Conservation (phyloP, 2,113 vertebrate species). For the Origma solitaria region DNA sequence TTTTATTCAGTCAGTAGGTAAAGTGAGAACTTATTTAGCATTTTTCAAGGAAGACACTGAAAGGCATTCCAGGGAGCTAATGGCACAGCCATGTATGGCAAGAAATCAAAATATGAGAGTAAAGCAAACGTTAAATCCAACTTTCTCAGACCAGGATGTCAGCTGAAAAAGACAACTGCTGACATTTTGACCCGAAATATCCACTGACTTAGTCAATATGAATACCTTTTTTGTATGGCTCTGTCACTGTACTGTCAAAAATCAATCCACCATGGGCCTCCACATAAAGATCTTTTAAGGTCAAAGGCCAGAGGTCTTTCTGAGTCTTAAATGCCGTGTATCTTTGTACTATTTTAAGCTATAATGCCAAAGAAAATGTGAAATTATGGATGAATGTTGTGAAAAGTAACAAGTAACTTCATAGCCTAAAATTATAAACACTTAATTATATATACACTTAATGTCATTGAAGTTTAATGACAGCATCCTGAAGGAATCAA, state of each 20-base stretch:
- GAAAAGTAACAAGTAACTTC: not conserved
- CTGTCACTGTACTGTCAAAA: constrained; percentile 65
- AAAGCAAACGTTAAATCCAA: constrained; percentile 14
- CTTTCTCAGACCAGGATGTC: constrained; percentile 47
- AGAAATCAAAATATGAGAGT: constrained; percentile 28
- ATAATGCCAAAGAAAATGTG: constrained; percentile 18
- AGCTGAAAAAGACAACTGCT: constrained; percentile 62
- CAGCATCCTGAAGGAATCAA: not conserved
- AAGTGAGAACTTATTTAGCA: constrained; percentile 62
- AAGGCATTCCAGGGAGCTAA: constrained; percentile 30
- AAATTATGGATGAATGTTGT: not conserved
- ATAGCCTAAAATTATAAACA: not conserved
- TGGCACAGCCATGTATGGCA: not conserved
- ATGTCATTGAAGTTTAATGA: not conserved
- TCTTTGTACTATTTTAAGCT: constrained; percentile 60
- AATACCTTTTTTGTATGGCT: constrained; percentile 69
- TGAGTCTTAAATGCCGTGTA: constrained; percentile 43
- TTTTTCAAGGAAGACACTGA: constrained; percentile 33
- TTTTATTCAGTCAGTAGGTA: constrained; percentile 59
- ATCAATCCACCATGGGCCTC: constrained; percentile 64
- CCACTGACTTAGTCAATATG: constrained; percentile 54
- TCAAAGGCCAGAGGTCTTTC: constrained; percentile 64
- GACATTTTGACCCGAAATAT: constrained; percentile 72
- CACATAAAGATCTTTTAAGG: constrained; percentile 69
- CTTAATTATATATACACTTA: not conserved